phyloP scores from a whole-genome alignment of 2,797 vertebrate genomes.

The Pantherophis alleghaniensis region DNA sequence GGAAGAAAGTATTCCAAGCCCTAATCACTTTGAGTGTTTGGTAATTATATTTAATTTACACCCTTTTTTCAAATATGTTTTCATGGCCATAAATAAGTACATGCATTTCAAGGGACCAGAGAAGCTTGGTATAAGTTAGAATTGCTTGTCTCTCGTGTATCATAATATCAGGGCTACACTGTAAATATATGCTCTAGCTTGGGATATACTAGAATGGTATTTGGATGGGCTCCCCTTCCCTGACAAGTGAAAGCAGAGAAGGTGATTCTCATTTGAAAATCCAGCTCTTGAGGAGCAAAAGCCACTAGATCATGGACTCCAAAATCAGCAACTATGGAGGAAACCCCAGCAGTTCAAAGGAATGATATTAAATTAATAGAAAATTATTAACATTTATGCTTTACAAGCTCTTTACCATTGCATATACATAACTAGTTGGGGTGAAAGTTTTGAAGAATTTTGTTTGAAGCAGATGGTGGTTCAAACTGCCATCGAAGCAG shows the following conservation, averaged over 20 bases:
- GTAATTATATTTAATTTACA: not conserved
- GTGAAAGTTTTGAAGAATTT: not conserved
- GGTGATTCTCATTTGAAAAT: not conserved
- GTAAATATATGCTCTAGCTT: not conserved
- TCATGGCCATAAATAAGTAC: not conserved
- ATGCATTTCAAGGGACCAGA: not conserved
- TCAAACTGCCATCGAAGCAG: too few relatives aligned
- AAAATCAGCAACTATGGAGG: not conserved
- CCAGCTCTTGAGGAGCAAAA: not conserved
- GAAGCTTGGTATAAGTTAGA: not conserved
- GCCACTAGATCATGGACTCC: not conserved
- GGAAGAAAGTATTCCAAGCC: slow-evolving; percentile 24
- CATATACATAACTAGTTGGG: not conserved
- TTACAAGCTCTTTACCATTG: not conserved
- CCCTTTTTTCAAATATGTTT: not conserved
- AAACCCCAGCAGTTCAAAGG: not conserved
- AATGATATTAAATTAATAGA: not conserved
- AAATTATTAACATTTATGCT: not conserved
- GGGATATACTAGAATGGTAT: not conserved
- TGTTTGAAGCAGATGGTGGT: not conserved
- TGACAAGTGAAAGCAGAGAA: not conserved
- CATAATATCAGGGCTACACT: not conserved
- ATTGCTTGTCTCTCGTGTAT: not conserved
- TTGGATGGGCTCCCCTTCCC: not conserved
- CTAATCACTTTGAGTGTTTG: not conserved